Base-by-base conservation (phyloP, 2,113 vertebrate species). In the Pholis gunnellus region DNA sequence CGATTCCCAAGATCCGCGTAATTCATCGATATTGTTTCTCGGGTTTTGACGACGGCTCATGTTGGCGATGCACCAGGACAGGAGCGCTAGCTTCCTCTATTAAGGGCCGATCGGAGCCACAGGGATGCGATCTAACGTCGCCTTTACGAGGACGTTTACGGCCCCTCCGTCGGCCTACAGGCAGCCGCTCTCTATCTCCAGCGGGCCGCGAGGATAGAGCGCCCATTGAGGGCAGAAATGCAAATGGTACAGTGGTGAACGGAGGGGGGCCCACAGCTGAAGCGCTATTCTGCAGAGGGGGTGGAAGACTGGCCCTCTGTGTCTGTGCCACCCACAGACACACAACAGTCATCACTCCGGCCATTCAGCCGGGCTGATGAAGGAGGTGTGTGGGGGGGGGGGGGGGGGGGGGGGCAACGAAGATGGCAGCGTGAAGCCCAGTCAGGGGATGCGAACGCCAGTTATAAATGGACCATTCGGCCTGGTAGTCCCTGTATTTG, bases 211-310 rank as follows among this genome's bases (percentile, higher is more conserved):
- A 79, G 90, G 77, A 94, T 92, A 94, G 92, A 93, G 92, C 72
- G 6, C 25, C 85, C 89, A 91, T 94, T 94, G 89, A 94, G 75
- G 76, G 70, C n/a, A 1, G 57, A 92, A 92, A 94, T 95, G 94
- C 93, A 92, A 95, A 95, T 95, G 88, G 87, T 93, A 91, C 91
- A 91, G 83, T 91, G 80, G 79, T 65, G 81, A 87, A 87, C 63
- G 75, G 82, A 76, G 90, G 82, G 90, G 82, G 88, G 84, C 3
- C 86, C 89, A 92, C 89, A 90, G 89, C 87, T 85, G 90, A 94
- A 91, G 88, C 89, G 72, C 87, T 87, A 88, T 93, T 93, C 91
- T 94, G 86, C 85, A 3, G 71, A 67, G 76, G 65, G 68, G 83
- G 84, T 72, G 83, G 84, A 90, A 89, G 90, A 93, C 85, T 92